Conservation (phyloP, 1,140 invertebrate species). For the Coelopa frigida region DNA sequence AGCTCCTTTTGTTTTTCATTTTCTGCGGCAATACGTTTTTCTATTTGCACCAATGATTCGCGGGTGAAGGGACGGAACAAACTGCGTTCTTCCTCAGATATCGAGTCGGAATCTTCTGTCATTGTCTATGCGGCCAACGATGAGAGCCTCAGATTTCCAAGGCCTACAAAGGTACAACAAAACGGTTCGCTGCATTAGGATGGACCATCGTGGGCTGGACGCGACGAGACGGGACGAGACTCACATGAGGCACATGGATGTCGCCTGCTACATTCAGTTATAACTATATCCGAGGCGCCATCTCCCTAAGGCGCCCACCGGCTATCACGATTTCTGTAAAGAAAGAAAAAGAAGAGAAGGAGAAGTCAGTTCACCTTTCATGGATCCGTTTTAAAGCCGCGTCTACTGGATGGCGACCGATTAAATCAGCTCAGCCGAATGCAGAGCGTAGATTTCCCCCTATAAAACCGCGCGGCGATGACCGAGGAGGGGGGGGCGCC, state of each 20-base stretch:
- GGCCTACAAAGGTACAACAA: conserved; percentile 27
- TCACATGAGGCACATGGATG: conserved; percentile 47
- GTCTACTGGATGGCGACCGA: background rate
- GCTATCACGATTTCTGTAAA: conserved; percentile 40
- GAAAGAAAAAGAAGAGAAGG: conserved; percentile 5
- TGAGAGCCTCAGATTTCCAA: conserved; percentile 47
- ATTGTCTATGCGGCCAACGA: conserved; percentile 57
- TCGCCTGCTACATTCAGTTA: conserved; percentile 44
- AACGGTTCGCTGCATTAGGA: background rate
- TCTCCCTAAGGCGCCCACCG: conserved; percentile 44
- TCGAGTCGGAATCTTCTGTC: conserved; percentile 82
- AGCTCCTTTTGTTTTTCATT: conserved; percentile 91
- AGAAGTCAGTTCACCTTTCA: background rate
- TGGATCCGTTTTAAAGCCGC: conserved; percentile 10
- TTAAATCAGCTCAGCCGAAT: background rate
- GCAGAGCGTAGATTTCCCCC: background rate
- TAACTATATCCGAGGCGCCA: conserved; percentile 47
- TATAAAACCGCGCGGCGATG: background rate
- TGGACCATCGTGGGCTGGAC: background rate
- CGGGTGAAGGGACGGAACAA: conserved; percentile 96
- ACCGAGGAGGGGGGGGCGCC: no score
- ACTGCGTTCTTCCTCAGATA: conserved; percentile 87
- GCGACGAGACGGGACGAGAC: conserved; percentile 13
- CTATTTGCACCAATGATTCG: conserved; percentile 89
- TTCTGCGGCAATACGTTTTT: conserved; percentile 88